A percentile compares a stretch with the other conserved stretches of the same genome.
Evolutionary conservation across 2,888 invertebrate species (phyloP).

Genomic region (Phrixothrix hirtus): DNA sequence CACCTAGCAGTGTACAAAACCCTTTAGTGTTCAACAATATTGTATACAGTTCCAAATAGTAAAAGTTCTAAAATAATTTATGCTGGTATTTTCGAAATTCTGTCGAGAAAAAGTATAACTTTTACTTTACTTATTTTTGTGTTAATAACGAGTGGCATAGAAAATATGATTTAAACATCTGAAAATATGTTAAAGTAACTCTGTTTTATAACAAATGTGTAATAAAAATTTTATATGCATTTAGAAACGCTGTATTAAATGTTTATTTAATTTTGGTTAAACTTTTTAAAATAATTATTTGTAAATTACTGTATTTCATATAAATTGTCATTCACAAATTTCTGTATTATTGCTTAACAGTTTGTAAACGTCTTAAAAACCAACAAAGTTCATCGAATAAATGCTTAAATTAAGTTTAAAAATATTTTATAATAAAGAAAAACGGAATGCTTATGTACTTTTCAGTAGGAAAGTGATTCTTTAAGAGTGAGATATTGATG

Average conservation of each 20-base stretch:
- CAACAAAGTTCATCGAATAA: too few species aligned
- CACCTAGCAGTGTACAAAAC: too few species aligned
- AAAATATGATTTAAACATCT: too few species aligned
- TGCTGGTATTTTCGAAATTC: too few species aligned
- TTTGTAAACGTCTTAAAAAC: neutral
- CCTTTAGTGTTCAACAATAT: too few species aligned
- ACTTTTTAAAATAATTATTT: neutral
- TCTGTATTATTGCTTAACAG: neutral
- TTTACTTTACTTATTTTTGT: too few species aligned
- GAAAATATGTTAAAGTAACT: too few species aligned
- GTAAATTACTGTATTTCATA: neutral
- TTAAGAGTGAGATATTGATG: conserved; percentile 33
- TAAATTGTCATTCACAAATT: neutral
- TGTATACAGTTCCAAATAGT: too few species aligned
- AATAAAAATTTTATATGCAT: neutral
- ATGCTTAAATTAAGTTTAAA: neutral
- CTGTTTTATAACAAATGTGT: too few species aligned
- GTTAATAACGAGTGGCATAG: too few species aligned
- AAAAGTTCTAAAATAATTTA: too few species aligned
- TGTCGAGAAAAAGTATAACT: too few species aligned
- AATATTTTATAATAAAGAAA: neutral
- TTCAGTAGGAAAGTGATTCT: conserved; percentile 19
- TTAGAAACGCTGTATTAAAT: neutral
- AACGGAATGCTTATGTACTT: neutral
- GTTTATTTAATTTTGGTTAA: neutral